Evolutionary conservation across 2,797 vertebrate genomes (phyloP).

Genomic region (Ispidina picta): DNA sequence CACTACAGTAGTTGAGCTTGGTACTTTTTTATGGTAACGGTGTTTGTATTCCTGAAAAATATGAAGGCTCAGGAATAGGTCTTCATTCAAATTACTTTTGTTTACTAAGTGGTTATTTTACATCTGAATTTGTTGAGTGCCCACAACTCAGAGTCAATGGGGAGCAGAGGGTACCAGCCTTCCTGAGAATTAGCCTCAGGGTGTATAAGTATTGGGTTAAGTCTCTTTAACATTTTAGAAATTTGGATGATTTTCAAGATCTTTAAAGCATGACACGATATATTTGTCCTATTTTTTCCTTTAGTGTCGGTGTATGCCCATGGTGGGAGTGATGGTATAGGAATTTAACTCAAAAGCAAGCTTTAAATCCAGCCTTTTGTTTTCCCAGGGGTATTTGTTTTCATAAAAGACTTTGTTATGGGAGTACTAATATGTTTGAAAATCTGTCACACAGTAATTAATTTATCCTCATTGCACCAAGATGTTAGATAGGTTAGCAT

Average conservation of each 20-base stretch:
- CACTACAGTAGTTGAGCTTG: neutral
- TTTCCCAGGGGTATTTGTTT: constrained; percentile 49
- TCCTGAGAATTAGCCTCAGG: constrained; percentile 41
- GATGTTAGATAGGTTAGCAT: constrained; percentile 3
- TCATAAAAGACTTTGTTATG: constrained; percentile 14
- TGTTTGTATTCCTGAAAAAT: neutral
- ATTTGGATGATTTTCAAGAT: constrained; percentile 44
- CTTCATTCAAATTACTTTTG: neutral
- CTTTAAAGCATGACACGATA: constrained; percentile 7
- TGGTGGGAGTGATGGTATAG: neutral
- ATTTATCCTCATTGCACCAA: neutral
- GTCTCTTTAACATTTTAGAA: constrained; percentile 21
- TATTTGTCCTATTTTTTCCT: neutral
- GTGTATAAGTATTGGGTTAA: constrained; percentile 6
- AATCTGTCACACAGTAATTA: constrained; percentile 21
- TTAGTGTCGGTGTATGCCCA: neutral
- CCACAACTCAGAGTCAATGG: neutral
- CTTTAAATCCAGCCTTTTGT: constrained; percentile 7
- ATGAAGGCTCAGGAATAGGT: neutral
- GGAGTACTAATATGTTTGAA: constrained; percentile 18
- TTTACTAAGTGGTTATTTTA: neutral
- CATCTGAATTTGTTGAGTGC: neutral
- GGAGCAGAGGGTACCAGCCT: neutral
- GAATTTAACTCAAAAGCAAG: constrained; percentile 9
- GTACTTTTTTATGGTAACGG: neutral